A percentile compares a stretch with the other conserved stretches of the same genome.
These are phyloP conservation scores for Siphamia tubifer DNA, from an alignment of 2,113 vertebrate species.

Conservation along the genomic window DNA sequence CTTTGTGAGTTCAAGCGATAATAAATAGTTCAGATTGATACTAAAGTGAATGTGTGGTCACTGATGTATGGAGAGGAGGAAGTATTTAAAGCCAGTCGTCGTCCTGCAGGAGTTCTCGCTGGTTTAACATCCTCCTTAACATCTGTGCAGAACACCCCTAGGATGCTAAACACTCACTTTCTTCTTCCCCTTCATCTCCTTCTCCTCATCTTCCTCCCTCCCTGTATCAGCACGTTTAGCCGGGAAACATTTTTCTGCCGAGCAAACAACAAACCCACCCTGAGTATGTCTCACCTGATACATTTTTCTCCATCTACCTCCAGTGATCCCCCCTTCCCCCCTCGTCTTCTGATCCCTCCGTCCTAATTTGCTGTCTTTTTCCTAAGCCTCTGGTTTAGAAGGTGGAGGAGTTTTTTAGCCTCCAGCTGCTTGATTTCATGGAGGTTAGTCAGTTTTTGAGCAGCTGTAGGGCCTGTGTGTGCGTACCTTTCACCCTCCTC, in stretches of 20 bases:
- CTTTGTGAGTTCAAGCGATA: too few species aligned
- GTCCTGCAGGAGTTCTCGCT: constrained; percentile 20
- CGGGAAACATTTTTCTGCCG: constrained; percentile 53
- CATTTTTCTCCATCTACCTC: constrained; percentile 25
- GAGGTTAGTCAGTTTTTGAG: constrained; percentile 56
- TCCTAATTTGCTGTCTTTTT: constrained; percentile 53
- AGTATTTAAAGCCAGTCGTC: background rate
- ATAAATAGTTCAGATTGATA: too few species aligned
- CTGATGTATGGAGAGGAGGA: too few species aligned
- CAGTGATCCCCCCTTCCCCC: constrained; percentile 17
- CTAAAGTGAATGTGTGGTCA: too few species aligned
- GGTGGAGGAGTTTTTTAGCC: constrained; percentile 51
- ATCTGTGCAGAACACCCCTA: constrained; percentile 11
- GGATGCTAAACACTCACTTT: constrained; percentile 13
- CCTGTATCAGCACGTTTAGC: constrained; percentile 56
- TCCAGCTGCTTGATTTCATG: constrained; percentile 62
- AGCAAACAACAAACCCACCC: constrained; percentile 54
- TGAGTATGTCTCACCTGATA: constrained; percentile 50
- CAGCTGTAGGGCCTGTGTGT: constrained; percentile 16
- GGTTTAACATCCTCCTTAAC: constrained; percentile 15
- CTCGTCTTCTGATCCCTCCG: constrained; percentile 56
- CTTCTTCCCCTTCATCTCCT: background rate
- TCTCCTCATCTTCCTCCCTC: background rate
- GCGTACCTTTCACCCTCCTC: too few species aligned
- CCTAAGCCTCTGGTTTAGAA: constrained; percentile 44